Percentiles rank a stretch among this genome's conserved stretches.
These are phyloP conservation scores for Neogobius melanostomus DNA, from an alignment of 2,113 vertebrate species.

Conservation along the genomic window DNA sequence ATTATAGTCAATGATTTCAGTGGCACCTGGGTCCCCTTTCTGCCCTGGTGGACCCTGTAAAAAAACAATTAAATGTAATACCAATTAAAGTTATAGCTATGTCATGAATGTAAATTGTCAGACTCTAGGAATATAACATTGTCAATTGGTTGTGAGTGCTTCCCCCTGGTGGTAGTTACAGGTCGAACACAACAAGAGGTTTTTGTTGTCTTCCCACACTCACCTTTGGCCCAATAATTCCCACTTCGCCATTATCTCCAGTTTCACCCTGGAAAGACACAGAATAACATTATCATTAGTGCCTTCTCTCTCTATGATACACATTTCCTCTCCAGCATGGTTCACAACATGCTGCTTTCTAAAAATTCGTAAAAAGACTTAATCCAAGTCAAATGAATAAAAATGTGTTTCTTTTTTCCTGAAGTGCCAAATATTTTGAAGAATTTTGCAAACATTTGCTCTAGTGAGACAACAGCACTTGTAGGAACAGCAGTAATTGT, in stretches of 20 bases:
- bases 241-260: constrained; percentile 89
- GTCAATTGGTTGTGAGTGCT: constrained; percentile 5
- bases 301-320: too few relatives aligned
- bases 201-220: not conserved
- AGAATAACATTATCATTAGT: not conserved
- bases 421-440: too few relatives aligned
- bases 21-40: constrained; percentile 94
- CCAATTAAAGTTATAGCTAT: not conserved
- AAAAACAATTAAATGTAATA: constrained; percentile 7
- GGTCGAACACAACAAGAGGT: not conserved
- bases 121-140: not conserved
- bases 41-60: constrained; percentile 92
- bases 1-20: constrained; percentile 98
- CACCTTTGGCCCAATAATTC: constrained; percentile 84
- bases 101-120: not conserved
- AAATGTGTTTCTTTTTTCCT: too few relatives aligned
- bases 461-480: too few relatives aligned
- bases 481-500: too few relatives aligned
- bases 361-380: too few relatives aligned
- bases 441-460: too few relatives aligned
- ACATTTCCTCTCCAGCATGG: too few relatives aligned
- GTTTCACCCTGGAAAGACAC: constrained; percentile 82
- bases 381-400: too few relatives aligned
- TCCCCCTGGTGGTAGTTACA: constrained; percentile 41
- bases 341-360: too few relatives aligned